Evolutionary conservation across 2,113 vertebrate species (phyloP).

Genomic region (Peromyscus polionotus): DNA sequence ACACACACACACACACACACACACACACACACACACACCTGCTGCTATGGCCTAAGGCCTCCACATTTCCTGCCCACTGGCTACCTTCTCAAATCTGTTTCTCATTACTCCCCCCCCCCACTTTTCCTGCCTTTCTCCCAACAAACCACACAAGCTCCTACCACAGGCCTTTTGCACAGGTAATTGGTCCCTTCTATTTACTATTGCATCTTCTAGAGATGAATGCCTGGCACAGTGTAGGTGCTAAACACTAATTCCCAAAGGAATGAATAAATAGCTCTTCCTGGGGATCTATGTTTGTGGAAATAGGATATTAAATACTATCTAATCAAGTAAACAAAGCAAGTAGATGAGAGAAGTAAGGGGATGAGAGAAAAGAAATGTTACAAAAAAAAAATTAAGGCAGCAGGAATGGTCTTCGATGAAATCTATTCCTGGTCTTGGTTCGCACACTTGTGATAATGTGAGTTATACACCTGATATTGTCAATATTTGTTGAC

Average conservation of each 20-base stretch:
- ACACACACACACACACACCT: no score
- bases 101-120: background rate
- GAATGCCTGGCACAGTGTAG: background rate
- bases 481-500: background rate
- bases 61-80: no score
- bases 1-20: no score
- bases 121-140: background rate
- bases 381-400: constrained; percentile 10
- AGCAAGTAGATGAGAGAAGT: background rate
- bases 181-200: background rate
- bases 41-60: background rate
- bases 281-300: background rate
- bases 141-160: background rate
- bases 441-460: background rate
- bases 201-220: background rate
- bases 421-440: constrained; percentile 4
- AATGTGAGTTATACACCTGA: background rate
- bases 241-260: background rate
- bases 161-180: background rate
- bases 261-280: background rate
- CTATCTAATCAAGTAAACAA: background rate
- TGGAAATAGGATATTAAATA: background rate
- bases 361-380: background rate
- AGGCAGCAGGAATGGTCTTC: background rate
- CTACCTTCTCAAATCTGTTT: background rate